Conservation (phyloP, 2,113 vertebrate genomes). For the Mesembrinibis cayennensis region DNA sequence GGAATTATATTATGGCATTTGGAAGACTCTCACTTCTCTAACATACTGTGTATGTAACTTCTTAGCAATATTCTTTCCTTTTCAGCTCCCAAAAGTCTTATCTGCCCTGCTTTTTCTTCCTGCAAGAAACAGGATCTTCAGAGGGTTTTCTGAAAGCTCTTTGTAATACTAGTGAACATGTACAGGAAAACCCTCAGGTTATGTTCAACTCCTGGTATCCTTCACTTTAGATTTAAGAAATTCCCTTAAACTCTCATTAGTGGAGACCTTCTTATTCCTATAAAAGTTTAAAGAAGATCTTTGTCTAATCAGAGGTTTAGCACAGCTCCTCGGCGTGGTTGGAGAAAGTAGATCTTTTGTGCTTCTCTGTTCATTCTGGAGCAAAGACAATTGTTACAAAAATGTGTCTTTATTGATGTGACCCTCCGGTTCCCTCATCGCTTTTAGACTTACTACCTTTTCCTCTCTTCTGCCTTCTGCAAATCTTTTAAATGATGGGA, state of each 20-base stretch:
- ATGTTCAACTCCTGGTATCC: slow-evolving; percentile 78
- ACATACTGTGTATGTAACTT: background rate
- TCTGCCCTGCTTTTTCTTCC: slow-evolving; percentile 58
- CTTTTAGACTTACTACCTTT: background rate
- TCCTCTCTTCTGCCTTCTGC: background rate
- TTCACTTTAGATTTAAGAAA: slow-evolving; percentile 81
- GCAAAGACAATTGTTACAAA: slow-evolving; percentile 54
- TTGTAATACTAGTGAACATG: slow-evolving; percentile 80
- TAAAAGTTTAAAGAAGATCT: slow-evolving; percentile 77
- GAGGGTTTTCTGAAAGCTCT: slow-evolving; percentile 73
- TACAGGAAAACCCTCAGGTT: slow-evolving; percentile 81
- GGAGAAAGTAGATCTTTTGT: slow-evolving; percentile 16
- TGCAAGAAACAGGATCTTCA: slow-evolving; percentile 72
- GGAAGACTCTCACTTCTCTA: background rate
- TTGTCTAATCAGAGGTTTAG: slow-evolving; percentile 72
- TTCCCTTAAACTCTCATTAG: slow-evolving; percentile 82
- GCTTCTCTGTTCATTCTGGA: background rate
- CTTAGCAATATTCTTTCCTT: slow-evolving; percentile 59
- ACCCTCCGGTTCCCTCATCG: background rate
- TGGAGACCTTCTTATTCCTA: slow-evolving; percentile 69
- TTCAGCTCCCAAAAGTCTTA: slow-evolving; percentile 48
- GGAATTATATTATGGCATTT: background rate
- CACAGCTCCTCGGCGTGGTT: slow-evolving; percentile 36
- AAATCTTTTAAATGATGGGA: slow-evolving; percentile 51
- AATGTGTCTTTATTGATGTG: slow-evolving; percentile 50